These are phyloP conservation scores for Conopomorpha cramerella DNA, from an alignment of 1,140 invertebrate genomes.

Conservation along the genomic window DNA sequence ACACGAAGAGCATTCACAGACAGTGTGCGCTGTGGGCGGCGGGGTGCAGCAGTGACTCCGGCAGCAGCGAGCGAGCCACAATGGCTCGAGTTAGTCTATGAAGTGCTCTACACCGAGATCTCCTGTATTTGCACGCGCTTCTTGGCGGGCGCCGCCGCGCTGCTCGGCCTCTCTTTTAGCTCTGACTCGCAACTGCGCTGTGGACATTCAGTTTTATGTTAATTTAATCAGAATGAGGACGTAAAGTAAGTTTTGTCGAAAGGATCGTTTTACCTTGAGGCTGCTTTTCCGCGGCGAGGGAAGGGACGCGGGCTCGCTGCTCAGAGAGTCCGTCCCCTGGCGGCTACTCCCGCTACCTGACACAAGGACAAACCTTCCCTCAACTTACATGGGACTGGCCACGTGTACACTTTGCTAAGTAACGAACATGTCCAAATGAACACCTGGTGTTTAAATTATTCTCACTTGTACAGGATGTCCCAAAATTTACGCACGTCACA, in stretches of 20 bases:
- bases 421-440: too few relatives aligned
- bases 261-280: conserved; percentile 27
- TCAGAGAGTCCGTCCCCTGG: conserved; percentile 10
- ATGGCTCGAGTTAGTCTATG: background rate
- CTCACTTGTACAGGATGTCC: too few relatives aligned
- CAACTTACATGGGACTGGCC: too few relatives aligned
- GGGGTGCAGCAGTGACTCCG: background rate
- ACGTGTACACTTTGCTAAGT: too few relatives aligned
- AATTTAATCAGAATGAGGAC: conserved; percentile 6
- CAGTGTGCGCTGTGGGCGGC: background rate
- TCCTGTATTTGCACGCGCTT: conserved; percentile 52
- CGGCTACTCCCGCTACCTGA: conserved; percentile 19
- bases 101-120: conserved; percentile 47
- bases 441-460: too few relatives aligned
- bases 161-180: conserved; percentile 26
- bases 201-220: conserved; percentile 36
- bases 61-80: background rate
- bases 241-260: background rate
- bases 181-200: conserved; percentile 53
- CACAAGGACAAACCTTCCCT: too few relatives aligned
- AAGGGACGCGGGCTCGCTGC: conserved; percentile 11
- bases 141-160: conserved; percentile 25
- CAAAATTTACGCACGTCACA: too few relatives aligned
- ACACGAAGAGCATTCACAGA: background rate
- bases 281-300: conserved; percentile 27